Conservation (phyloP, 1,140 invertebrate genomes). For the Caenorhabditis tropicalis region DNA sequence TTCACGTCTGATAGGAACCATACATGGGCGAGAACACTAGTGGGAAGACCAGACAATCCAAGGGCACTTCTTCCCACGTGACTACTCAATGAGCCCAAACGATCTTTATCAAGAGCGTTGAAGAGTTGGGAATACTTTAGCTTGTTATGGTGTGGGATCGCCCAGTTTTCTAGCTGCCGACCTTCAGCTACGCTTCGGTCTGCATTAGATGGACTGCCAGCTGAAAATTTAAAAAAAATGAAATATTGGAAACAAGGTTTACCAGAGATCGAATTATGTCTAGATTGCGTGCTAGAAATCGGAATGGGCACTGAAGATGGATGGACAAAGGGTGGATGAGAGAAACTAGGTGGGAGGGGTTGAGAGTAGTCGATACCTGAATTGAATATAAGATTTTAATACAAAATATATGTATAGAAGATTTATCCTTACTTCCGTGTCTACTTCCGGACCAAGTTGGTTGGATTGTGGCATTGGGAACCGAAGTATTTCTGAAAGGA, state of each 20-base stretch:
- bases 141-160: slow-evolving; percentile 86
- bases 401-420: too few species aligned
- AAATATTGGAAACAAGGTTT: not conserved
- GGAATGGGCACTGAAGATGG: not conserved
- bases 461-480: not conserved
- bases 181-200: slow-evolving; percentile 24
- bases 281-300: not conserved
- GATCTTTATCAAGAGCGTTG: slow-evolving; percentile 75
- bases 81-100: slow-evolving; percentile 76
- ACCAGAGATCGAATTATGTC: slow-evolving; percentile 8
- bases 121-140: slow-evolving; percentile 94
- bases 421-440: not conserved
- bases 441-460: not conserved
- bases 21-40: slow-evolving; percentile 87
- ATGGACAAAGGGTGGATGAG: not conserved
- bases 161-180: slow-evolving; percentile 77
- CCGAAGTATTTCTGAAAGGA: slow-evolving; percentile 72
- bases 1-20: slow-evolving; percentile 78
- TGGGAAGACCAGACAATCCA: slow-evolving; percentile 89
- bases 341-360: not conserved
- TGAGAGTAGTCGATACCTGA: slow-evolving; percentile 3
- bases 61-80: slow-evolving; percentile 90
- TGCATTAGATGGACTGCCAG: not conserved
- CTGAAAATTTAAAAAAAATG: not conserved
- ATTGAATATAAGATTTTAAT: too few species aligned